Conservation (phyloP, 2,888 invertebrate species). For the Myopa tessellatipennis region DNA sequence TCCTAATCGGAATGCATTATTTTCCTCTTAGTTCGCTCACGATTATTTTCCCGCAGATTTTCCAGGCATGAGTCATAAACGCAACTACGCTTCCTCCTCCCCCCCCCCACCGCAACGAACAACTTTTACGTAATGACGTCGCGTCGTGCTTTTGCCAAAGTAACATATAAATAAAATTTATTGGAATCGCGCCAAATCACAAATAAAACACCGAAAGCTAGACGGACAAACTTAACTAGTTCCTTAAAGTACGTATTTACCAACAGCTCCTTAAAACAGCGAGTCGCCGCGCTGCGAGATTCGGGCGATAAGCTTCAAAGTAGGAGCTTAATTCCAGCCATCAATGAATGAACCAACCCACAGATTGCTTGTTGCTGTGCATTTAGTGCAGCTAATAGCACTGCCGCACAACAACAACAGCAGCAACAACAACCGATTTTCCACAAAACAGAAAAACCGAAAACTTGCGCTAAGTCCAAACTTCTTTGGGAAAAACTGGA, state of each 20-base stretch:
- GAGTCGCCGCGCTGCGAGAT: slow-evolving; percentile 24
- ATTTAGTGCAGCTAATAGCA: background rate
- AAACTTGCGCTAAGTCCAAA: slow-evolving; percentile 12
- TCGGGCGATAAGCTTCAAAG: slow-evolving; percentile 23
- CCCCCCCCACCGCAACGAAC: background rate
- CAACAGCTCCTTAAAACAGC: slow-evolving; percentile 28
- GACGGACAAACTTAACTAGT: slow-evolving; percentile 15
- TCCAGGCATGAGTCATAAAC: slow-evolving; percentile 15
- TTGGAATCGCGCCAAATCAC: slow-evolving; percentile 19
- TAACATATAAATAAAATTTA: slow-evolving; percentile 22
- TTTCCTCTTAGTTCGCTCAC: background rate
- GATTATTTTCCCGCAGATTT: background rate
- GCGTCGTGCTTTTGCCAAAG: slow-evolving; percentile 7
- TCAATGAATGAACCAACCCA: slow-evolving; percentile 34
- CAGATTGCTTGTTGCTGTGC: slow-evolving; percentile 13
- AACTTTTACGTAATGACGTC: slow-evolving; percentile 18
- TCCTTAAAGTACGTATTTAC: slow-evolving; percentile 2
- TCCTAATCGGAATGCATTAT: too few relatives aligned
- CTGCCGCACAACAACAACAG: background rate
- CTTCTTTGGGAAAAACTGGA: slow-evolving; percentile 21
- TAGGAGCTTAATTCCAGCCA: slow-evolving; percentile 30
- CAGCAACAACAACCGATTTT: background rate
- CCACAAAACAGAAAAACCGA: background rate
- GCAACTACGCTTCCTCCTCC: background rate
- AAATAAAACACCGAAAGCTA: background rate